Conservation (phyloP, 2,797 vertebrate species). For the Cetoscarus ocellatus region DNA sequence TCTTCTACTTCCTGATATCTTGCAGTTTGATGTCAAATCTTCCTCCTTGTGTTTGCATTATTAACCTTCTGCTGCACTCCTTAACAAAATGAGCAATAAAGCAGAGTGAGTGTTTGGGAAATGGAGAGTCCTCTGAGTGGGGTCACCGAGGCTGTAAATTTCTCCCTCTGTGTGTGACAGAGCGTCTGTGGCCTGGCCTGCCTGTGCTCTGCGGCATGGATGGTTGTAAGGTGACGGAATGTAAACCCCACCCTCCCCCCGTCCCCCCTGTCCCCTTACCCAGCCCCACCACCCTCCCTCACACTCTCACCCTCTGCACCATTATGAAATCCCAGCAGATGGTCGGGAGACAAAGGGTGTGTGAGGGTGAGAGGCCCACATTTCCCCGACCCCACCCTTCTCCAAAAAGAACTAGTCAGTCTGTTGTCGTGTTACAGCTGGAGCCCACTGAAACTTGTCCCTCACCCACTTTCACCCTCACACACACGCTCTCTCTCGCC, state of each 20-base stretch:
- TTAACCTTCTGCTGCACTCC: constrained; percentile 21
- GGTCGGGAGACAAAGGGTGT: constrained; percentile 72
- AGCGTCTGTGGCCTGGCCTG: constrained; percentile 43
- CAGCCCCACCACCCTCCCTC: neutral
- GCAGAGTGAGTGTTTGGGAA: constrained; percentile 46
- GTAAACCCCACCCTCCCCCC: neutral
- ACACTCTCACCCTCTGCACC: constrained; percentile 32
- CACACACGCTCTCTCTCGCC: constrained; percentile 8
- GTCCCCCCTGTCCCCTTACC: neutral
- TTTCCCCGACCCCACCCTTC: constrained; percentile 10
- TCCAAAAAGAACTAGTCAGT: constrained; percentile 34
- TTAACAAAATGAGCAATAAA: constrained; percentile 55
- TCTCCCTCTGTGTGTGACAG: constrained; percentile 27
- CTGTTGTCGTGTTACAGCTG: constrained; percentile 49
- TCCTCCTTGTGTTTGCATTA: constrained; percentile 11
- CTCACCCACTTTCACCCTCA: neutral
- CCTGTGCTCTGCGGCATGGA: constrained; percentile 30
- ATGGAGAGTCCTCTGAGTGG: constrained; percentile 44
- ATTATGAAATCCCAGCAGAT: constrained; percentile 75
- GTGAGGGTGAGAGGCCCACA: constrained; percentile 53
- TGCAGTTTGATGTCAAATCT: neutral
- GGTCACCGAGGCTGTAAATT: constrained; percentile 55
- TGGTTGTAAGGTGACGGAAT: constrained; percentile 71
- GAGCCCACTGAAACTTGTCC: constrained; percentile 16
- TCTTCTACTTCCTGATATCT: neutral